Base-by-base conservation (phyloP, 2,113 vertebrate genomes). In the Anoplopoma fimbria region DNA sequence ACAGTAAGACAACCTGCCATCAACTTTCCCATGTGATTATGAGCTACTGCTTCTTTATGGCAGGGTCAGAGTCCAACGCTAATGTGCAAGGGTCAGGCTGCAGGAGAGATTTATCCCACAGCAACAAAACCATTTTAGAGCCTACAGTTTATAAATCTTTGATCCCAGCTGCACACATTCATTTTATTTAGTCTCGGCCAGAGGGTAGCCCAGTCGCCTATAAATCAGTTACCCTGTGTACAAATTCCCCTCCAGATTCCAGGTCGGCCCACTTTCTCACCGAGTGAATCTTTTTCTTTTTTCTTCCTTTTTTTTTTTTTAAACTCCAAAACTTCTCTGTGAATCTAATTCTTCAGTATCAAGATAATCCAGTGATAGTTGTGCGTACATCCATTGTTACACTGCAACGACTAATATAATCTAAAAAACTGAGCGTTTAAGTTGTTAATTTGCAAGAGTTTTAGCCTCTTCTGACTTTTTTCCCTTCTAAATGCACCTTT, bases 1-100 rank as follows among this genome's bases (percentile, higher is more conserved):
- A 96, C 92, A 97, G 98, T 99, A 96, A 97, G 97, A 79, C 0
- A 0, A 4, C 1, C 13, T 34, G 51, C n/a, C 23, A 25, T 25
- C 23, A 8, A 0, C 33, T 38, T 55, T 29, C 9, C 14, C 25
- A 33, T 17, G 9, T 38, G 29, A 45, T 76, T 17, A 33, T 21
- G 21, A 77, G 12, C 29, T 1, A 4, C 7, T 63, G 58, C 33
- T 29, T 0, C 36, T 73, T 69, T 51, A 77, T 61, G 64, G 53
- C 6, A 1, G 14, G 55, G 27, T 69, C 74, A 71, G 58, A 84
- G 84, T 86, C 61, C 49, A 49, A 0, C 23, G 42, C 7, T 25
- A 53, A 34, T 60, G 65, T 45, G 40, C 19, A 45, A 40, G 6
- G 34, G 75, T 70, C 74, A 57, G 33, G 19, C 12, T 38, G 31